These are phyloP conservation scores for Crioceris asparagi DNA, from an alignment of 2,888 invertebrate genomes.

Conservation along the genomic window DNA sequence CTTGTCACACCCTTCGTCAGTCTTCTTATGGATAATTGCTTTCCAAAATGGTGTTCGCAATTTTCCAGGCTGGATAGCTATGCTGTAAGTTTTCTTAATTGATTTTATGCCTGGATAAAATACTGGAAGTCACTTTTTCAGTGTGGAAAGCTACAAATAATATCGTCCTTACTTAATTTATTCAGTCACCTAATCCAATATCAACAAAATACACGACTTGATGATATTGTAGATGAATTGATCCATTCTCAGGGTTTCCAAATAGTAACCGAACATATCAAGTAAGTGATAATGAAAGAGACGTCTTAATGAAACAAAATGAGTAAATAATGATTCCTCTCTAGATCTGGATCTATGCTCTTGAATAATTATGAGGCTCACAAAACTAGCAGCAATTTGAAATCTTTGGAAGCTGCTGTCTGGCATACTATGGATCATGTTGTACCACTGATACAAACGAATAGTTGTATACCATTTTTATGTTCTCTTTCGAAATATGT, in stretches of 20 bases:
- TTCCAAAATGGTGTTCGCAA: slow-evolving; percentile 43
- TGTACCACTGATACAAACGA: slow-evolving; percentile 37
- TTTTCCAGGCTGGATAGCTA: slow-evolving; percentile 34
- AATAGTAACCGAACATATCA: slow-evolving; percentile 36
- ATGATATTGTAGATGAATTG: slow-evolving; percentile 29
- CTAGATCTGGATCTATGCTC: slow-evolving; percentile 40
- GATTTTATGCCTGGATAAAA: background rate
- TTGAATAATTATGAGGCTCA: slow-evolving; percentile 35
- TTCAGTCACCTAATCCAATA: slow-evolving; percentile 18
- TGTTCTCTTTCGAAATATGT: slow-evolving; percentile 29
- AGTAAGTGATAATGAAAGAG: slow-evolving; percentile 21
- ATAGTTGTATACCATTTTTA: slow-evolving; percentile 41
- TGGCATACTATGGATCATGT: slow-evolving; percentile 39
- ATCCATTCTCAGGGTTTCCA: slow-evolving; percentile 41
- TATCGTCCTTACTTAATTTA: slow-evolving; percentile 29
- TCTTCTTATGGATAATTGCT: slow-evolving; percentile 31
- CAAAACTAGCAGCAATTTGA: slow-evolving; percentile 37
- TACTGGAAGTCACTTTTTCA: slow-evolving; percentile 21
- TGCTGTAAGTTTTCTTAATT: slow-evolving; percentile 33
- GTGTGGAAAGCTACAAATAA: slow-evolving; percentile 35
- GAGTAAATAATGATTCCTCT: slow-evolving; percentile 9
- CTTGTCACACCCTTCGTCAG: slow-evolving; percentile 19
- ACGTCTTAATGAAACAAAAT: background rate
- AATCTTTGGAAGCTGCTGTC: slow-evolving; percentile 38
- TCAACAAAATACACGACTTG: slow-evolving; percentile 14